These are phyloP conservation scores for Menidia beryllina DNA, from an alignment of 2,113 vertebrate genomes.

Conservation along the genomic window DNA sequence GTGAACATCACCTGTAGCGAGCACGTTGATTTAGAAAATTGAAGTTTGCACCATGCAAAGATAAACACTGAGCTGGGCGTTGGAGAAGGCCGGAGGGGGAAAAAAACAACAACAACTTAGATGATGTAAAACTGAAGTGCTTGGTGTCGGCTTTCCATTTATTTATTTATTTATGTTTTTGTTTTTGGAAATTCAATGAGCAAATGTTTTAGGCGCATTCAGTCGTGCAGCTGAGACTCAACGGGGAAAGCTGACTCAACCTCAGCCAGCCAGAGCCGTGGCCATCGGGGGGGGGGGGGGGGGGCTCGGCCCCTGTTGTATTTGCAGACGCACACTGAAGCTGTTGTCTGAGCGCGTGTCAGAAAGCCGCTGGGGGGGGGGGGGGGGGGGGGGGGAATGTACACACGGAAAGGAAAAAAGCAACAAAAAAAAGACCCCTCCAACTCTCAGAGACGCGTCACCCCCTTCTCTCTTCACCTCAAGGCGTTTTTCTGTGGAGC, in stretches of 20 bases:
- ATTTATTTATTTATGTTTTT: slow-evolving; percentile 1
- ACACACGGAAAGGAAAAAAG: no score
- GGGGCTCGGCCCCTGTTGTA: slow-evolving; percentile 24
- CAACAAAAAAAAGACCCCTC: no score
- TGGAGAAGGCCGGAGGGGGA: no score
- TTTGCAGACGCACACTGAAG: background rate
- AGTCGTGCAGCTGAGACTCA: background rate
- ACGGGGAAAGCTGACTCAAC: slow-evolving; percentile 23
- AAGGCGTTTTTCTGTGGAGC: slow-evolving; percentile 4
- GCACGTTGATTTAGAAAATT: background rate
- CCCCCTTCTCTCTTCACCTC: slow-evolving; percentile 29
- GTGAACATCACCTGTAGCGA: background rate
- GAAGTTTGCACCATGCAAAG: background rate
- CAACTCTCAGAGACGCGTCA: slow-evolving; percentile 27
- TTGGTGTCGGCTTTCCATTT: background rate
- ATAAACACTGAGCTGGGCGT: background rate
- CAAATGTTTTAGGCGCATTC: background rate
- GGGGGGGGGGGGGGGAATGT: no score
- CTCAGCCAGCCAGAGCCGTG: slow-evolving; percentile 10
- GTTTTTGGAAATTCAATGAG: no score
- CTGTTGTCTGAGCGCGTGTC: no score
- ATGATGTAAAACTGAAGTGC: background rate
- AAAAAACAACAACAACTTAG: no score
- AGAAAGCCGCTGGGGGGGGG: no score
- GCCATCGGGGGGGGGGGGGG: slow-evolving; percentile 32